phyloP scores from a whole-genome alignment of 2,797 vertebrate species.

The Oceanodroma leucorhoa region DNA sequence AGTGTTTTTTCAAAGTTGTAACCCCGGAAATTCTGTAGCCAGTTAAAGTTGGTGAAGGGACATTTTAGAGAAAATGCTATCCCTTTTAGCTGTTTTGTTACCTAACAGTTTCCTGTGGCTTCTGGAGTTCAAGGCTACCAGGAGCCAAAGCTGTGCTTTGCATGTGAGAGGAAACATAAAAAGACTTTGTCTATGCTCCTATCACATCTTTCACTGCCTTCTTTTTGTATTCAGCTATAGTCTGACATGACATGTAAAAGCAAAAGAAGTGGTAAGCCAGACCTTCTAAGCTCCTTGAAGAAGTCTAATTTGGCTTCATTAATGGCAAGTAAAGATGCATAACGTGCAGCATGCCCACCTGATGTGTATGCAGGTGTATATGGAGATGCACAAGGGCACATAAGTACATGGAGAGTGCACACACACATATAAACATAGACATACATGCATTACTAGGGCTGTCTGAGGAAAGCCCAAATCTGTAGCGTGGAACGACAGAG shows the following conservation, averaged over 20 bases:
- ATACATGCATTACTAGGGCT: rapidly evolving
- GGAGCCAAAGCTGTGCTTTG: background rate
- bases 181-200: background rate
- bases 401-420: background rate
- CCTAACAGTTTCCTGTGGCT: background rate
- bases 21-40: background rate
- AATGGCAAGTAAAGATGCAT: background rate
- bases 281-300: background rate
- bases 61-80: background rate
- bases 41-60: background rate
- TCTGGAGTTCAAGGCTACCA: background rate
- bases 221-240: background rate
- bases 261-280: background rate
- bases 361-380: rapidly evolving
- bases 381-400: rapidly evolving
- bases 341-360: rapidly evolving
- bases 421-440: rapidly evolving
- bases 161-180: background rate
- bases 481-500: background rate
- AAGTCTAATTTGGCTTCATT: background rate
- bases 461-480: background rate
- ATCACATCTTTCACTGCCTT: background rate
- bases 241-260: background rate
- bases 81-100: background rate
- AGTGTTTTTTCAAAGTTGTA: background rate